These are phyloP conservation scores for Rhagophthalmus giganteus DNA, from an alignment of 2,888 invertebrate species.

Conservation along the genomic window DNA sequence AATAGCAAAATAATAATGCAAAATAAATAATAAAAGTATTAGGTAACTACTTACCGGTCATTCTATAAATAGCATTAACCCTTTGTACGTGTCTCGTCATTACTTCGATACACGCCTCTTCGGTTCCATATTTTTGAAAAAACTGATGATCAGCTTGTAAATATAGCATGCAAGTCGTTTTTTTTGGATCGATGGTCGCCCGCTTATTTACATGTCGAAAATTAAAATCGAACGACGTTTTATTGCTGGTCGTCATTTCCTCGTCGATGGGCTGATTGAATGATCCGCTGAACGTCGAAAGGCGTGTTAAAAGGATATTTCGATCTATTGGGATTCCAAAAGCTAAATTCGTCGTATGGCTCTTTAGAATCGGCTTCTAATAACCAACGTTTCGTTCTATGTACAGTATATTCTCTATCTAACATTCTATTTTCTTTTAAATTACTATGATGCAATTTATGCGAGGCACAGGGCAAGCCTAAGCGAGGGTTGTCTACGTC, in stretches of 20 bases:
- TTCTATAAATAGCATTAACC: conserved; percentile 86
- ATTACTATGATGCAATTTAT: conserved; percentile 42
- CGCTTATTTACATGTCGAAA: conserved; percentile 67
- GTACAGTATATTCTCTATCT: conserved; percentile 38
- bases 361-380: conserved; percentile 64
- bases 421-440: conserved; percentile 51
- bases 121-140: conserved; percentile 90
- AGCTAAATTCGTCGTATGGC: conserved; percentile 55
- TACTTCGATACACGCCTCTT: conserved; percentile 93
- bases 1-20: too few species aligned
- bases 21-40: too few species aligned
- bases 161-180: conserved; percentile 93
- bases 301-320: conserved; percentile 56
- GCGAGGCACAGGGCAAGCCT: conserved; percentile 48
- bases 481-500: conserved; percentile 66
- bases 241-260: conserved; percentile 42
- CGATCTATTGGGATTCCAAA: conserved; percentile 57
- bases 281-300: conserved; percentile 50
- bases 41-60: conserved; percentile 80
- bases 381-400: conserved; percentile 66
- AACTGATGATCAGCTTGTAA: conserved; percentile 96
- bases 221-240: conserved; percentile 56
- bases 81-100: conserved; percentile 94
- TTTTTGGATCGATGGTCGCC: conserved; percentile 78
- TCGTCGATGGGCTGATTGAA: conserved; percentile 49